Evolutionary conservation across 2,797 vertebrate species (phyloP).

Genomic region (Adrianichthys oophorus): DNA sequence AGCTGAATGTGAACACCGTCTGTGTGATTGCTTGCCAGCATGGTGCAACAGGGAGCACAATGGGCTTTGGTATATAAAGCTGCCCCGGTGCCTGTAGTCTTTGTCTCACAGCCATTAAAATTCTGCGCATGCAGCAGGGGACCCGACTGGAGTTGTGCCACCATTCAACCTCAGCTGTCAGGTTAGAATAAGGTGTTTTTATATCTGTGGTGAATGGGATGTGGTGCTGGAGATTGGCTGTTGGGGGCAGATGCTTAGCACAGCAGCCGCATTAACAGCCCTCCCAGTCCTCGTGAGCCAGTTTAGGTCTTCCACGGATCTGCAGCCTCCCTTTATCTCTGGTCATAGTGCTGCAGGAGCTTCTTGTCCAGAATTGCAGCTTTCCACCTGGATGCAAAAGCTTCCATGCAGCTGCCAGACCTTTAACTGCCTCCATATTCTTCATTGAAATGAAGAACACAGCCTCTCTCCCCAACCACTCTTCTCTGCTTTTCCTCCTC

Average conservation of each 20-base stretch:
- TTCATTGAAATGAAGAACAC: slow-evolving; percentile 16
- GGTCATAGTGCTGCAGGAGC: slow-evolving; percentile 43
- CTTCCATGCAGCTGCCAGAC: slow-evolving; percentile 33
- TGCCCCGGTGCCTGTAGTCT: slow-evolving; percentile 70
- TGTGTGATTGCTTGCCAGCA: slow-evolving; percentile 77
- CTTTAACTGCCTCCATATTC: slow-evolving; percentile 15
- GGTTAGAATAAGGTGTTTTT: slow-evolving; percentile 76
- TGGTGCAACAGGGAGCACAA: slow-evolving; percentile 68
- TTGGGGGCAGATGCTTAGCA: slow-evolving; percentile 47
- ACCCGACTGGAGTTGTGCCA: slow-evolving; percentile 68
- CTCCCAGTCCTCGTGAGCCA: slow-evolving; percentile 34
- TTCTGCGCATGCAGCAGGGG: slow-evolving; percentile 69
- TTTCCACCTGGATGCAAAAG: slow-evolving; percentile 59
- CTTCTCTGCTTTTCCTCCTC: slow-evolving; percentile 9
- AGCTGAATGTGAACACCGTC: slow-evolving; percentile 59
- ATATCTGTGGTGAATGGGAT: slow-evolving; percentile 57
- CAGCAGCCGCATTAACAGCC: slow-evolving; percentile 50
- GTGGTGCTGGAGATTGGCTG: slow-evolving; percentile 44
- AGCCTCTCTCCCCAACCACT: slow-evolving; percentile 16
- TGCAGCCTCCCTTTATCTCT: slow-evolving; percentile 34
- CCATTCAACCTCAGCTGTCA: slow-evolving; percentile 77
- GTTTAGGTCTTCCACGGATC: slow-evolving; percentile 44
- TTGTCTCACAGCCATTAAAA: slow-evolving; percentile 78
- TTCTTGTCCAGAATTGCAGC: slow-evolving; percentile 47
- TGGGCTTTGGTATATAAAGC: slow-evolving; percentile 74